Percentiles rank a stretch among this genome's conserved stretches.
Evolutionary conservation across 2,888 invertebrate genomes (phyloP).

Genomic region (Entomobrya multifasciata): DNA sequence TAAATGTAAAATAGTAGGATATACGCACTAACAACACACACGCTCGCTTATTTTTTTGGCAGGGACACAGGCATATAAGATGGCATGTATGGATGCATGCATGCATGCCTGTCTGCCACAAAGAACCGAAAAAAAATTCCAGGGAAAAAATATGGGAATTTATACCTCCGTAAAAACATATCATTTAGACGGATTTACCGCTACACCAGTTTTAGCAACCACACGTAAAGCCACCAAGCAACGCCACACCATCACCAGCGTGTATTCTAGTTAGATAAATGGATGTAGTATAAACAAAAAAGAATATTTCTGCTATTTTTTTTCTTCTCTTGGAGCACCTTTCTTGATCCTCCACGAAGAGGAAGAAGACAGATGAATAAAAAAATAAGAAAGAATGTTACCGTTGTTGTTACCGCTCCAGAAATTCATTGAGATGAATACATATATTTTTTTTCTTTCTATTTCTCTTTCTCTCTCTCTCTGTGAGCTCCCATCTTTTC

Average conservation of each 20-base stretch:
- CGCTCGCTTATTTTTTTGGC: not conserved
- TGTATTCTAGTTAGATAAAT: not conserved
- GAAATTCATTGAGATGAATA: constrained; percentile 27
- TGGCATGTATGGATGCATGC: constrained; percentile 18
- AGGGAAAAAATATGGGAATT: constrained; percentile 33
- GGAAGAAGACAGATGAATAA: not conserved
- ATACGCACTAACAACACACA: not conserved
- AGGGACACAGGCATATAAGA: not conserved
- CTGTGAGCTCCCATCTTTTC: not conserved
- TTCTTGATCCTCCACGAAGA: not conserved
- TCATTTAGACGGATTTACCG: not conserved
- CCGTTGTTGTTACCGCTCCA: constrained; percentile 12
- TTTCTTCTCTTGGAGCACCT: not conserved
- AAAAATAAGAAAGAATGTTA: constrained; percentile 16
- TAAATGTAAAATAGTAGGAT: not conserved
- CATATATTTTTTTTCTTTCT: constrained; percentile 9
- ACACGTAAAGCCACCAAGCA: not conserved
- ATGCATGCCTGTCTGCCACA: not conserved
- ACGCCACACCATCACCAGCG: not conserved
- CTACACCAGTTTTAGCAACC: constrained; percentile 14
- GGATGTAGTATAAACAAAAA: not conserved
- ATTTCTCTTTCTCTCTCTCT: not conserved
- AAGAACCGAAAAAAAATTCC: constrained; percentile 1
- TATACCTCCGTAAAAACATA: constrained; percentile 30
- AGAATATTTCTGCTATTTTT: not conserved